Conservation (phyloP, 2,888 invertebrate species). For the Callimorpha dominula region DNA sequence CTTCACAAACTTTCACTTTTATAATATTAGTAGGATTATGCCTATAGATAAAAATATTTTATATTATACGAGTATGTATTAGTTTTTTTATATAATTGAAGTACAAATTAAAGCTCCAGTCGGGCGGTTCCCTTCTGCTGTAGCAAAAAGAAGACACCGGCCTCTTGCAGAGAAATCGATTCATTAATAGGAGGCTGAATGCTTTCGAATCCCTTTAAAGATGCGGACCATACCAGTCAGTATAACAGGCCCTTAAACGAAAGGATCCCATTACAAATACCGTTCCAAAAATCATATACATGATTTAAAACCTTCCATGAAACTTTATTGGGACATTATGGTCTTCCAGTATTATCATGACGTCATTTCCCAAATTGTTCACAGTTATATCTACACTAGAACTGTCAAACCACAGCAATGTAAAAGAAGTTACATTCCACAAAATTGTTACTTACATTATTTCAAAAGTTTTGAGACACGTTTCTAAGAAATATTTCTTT, state of each 20-base stretch:
- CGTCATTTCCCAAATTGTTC: conserved; percentile 29
- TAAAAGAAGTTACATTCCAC: conserved; percentile 24
- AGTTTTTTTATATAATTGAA: too few relatives aligned
- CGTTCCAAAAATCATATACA: background rate
- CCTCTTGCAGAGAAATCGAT: background rate
- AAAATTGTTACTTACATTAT: conserved; percentile 41
- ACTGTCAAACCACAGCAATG: conserved; percentile 32
- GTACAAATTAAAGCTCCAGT: too few relatives aligned
- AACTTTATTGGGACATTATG: conserved; percentile 25
- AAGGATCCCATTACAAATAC: background rate
- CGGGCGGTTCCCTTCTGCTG: too few relatives aligned
- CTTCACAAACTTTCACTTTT: too few relatives aligned
- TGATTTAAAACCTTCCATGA: conserved; percentile 16
- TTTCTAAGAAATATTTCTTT: conserved; percentile 48
- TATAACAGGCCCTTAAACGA: background rate
- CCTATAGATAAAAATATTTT: too few relatives aligned
- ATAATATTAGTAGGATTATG: too few relatives aligned
- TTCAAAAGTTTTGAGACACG: conserved; percentile 42
- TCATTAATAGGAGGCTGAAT: background rate
- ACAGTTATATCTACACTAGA: conserved; percentile 25
- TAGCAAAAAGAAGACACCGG: background rate
- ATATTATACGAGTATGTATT: too few relatives aligned
- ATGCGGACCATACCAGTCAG: background rate
- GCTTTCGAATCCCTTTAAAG: background rate
- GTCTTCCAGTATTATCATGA: conserved; percentile 33